These are phyloP conservation scores for Botia kubotai DNA, from an alignment of 2,797 vertebrate species.

Conservation along the genomic window DNA sequence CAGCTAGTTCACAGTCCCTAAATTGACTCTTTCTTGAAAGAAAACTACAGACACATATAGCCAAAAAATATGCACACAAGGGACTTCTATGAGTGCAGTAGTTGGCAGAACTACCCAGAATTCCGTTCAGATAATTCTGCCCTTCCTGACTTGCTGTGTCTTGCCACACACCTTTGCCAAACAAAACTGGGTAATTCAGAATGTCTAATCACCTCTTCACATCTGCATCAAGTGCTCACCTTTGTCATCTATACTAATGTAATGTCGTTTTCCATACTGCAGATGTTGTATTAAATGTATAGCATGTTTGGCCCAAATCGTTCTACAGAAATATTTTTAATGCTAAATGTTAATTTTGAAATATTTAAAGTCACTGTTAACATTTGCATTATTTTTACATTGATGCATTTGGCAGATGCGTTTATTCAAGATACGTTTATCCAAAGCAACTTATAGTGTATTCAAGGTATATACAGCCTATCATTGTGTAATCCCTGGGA, in stretches of 20 bases:
- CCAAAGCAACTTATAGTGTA: no score
- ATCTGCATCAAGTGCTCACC: neutral
- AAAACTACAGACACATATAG: neutral
- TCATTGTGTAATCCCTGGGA: no score
- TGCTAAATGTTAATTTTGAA: neutral
- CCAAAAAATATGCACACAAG: slow-evolving; percentile 16
- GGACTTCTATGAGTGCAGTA: neutral
- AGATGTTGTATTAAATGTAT: neutral
- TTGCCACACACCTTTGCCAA: slow-evolving; percentile 14
- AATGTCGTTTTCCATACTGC: neutral
- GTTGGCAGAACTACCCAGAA: slow-evolving; percentile 6
- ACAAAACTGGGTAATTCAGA: neutral
- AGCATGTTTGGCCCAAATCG: neutral
- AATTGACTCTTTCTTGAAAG: slow-evolving; percentile 3
- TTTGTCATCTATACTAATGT: neutral
- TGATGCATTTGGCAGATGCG: no score
- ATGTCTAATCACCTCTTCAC: slow-evolving; percentile 15
- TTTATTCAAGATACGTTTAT: no score
- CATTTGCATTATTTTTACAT: no score
- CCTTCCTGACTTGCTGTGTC: slow-evolving; percentile 21
- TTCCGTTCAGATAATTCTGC: neutral
- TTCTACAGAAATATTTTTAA: neutral
- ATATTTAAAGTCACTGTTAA: neutral
- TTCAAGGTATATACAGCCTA: no score
- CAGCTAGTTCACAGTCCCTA: neutral